Evolutionary conservation across 2,113 vertebrate species (phyloP).

Genomic region (Cercopithecus mona): DNA sequence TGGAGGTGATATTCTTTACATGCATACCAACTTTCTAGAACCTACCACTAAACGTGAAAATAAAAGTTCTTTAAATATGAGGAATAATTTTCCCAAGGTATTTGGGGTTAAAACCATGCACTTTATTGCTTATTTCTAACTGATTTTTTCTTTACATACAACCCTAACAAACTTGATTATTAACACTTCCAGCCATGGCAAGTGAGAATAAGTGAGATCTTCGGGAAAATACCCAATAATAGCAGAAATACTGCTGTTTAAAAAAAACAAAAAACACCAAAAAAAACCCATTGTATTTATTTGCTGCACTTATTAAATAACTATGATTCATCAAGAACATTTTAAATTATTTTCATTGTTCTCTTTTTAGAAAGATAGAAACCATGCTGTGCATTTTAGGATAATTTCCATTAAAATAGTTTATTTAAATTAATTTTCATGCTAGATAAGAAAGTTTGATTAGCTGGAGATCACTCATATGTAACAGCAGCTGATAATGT

Average conservation of each 20-base stretch:
- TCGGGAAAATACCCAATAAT: not conserved
- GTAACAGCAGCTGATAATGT: not conserved
- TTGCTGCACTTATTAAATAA: slow-evolving; percentile 17
- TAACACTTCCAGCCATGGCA: not conserved
- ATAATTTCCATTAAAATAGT: slow-evolving; percentile 23
- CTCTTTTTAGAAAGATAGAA: slow-evolving; percentile 47
- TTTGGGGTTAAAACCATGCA: not conserved
- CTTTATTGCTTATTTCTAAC: not conserved
- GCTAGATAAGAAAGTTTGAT: not conserved
- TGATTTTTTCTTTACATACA: not conserved
- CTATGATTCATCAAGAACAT: not conserved
- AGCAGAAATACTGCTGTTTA: not conserved
- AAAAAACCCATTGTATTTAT: not conserved
- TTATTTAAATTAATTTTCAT: slow-evolving; percentile 21
- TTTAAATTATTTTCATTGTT: slow-evolving; percentile 16
- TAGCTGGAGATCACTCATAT: not conserved
- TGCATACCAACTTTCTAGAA: not conserved
- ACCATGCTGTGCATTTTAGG: not conserved
- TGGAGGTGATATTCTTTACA: not conserved
- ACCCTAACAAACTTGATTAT: not conserved
- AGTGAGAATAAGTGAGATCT: not conserved
- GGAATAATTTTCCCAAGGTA: not conserved
- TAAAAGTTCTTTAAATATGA: not conserved
- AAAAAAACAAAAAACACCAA: not conserved
- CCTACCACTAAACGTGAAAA: not conserved